Evolutionary conservation across 2,888 invertebrate genomes (phyloP).

Genomic region (Globia sparganii): DNA sequence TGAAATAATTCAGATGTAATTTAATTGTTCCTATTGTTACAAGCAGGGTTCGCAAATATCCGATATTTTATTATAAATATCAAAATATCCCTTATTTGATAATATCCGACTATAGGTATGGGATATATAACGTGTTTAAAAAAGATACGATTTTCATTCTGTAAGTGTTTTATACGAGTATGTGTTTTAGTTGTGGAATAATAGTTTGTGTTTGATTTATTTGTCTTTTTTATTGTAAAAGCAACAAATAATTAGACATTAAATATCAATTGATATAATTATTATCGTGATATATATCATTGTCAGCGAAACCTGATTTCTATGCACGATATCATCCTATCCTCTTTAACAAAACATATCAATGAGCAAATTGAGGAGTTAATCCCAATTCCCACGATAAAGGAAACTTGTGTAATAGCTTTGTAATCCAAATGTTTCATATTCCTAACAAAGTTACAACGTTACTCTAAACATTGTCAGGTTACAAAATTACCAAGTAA

Average conservation of each 20-base stretch:
- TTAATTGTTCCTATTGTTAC: not conserved
- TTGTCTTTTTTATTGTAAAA: not conserved
- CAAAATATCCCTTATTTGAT: too few relatives aligned
- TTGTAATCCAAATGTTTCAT: constrained; percentile 28
- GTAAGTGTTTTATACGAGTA: not conserved
- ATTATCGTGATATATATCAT: too few relatives aligned
- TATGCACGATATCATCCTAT: not conserved
- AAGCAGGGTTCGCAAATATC: not conserved
- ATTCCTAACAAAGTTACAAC: constrained; percentile 20
- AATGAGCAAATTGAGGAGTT: constrained; percentile 15
- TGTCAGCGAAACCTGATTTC: not conserved
- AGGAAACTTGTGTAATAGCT: constrained; percentile 33
- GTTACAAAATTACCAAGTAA: constrained; percentile 8
- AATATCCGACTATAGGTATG: too few relatives aligned
- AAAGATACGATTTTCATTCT: not conserved
- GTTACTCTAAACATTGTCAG: constrained; percentile 41
- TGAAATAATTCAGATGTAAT: not conserved
- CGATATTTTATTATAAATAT: not conserved
- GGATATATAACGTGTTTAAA: not conserved
- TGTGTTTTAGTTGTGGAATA: not conserved
- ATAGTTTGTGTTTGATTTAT: not conserved
- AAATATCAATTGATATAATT: not conserved
- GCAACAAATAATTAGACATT: too few relatives aligned
- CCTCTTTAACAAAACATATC: not conserved
- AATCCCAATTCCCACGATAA: constrained; percentile 9